These are phyloP conservation scores for Hippocampus kuda DNA, from an alignment of 2,797 vertebrate genomes.

Conservation along the genomic window DNA sequence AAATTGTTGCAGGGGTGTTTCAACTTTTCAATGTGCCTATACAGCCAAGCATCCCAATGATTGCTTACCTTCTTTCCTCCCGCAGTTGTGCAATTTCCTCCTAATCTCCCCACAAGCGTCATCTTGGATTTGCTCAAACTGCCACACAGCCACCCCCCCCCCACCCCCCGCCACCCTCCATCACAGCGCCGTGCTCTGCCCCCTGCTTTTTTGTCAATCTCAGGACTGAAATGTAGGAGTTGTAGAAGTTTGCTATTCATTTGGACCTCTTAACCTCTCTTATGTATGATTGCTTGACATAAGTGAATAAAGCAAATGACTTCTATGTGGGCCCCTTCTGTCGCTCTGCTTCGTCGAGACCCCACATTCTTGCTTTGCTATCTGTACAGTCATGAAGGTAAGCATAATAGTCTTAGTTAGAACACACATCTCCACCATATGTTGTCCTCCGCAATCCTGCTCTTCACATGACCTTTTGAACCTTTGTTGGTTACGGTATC, in stretches of 20 bases:
- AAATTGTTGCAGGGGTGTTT: constrained; percentile 54
- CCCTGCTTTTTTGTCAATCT: constrained; percentile 67
- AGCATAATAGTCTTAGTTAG: constrained; percentile 50
- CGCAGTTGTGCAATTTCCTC: constrained; percentile 51
- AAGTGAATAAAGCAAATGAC: constrained; percentile 66
- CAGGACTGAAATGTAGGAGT: constrained; percentile 67
- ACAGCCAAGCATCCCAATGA: constrained; percentile 61
- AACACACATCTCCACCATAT: constrained; percentile 50
- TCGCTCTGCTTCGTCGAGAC: constrained; percentile 13
- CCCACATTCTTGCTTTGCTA: constrained; percentile 4
- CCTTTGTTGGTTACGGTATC: background rate
- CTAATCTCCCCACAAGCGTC: constrained; percentile 51
- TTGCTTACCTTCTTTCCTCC: constrained; percentile 50
- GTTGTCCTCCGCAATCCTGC: constrained; percentile 40
- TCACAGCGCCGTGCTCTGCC: constrained; percentile 48
- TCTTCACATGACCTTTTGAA: constrained; percentile 39
- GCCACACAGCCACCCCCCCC: constrained; percentile 45
- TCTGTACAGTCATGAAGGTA: constrained; percentile 36
- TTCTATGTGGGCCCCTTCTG: constrained; percentile 39
- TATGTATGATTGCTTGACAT: constrained; percentile 66
- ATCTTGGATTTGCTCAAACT: constrained; percentile 63
- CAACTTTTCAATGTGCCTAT: constrained; percentile 71
- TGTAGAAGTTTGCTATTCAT: constrained; percentile 62
- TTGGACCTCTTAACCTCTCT: constrained; percentile 60
- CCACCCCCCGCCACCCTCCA: constrained; percentile 25